Conservation (phyloP, 1,140 invertebrate genomes). For the Diprion similis region DNA sequence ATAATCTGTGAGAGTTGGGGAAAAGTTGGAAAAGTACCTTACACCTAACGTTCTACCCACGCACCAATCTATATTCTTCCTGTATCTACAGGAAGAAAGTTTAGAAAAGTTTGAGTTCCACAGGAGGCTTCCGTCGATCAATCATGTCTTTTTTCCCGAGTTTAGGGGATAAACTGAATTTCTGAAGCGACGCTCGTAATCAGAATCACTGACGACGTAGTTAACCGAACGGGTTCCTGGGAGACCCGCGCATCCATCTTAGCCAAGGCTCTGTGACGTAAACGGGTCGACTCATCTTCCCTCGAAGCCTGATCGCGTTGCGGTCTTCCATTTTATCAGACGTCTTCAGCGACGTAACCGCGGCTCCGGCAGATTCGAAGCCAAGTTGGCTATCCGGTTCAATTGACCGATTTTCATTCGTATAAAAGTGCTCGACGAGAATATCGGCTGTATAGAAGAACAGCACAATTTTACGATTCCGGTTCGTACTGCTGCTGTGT, state of each 20-base stretch:
- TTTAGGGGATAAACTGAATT: slow-evolving; percentile 4
- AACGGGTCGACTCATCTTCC: background rate
- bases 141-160: background rate
- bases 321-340: background rate
- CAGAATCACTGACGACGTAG: slow-evolving; percentile 7
- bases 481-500: background rate
- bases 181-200: slow-evolving; percentile 5
- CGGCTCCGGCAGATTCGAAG: background rate
- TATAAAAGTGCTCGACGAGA: background rate
- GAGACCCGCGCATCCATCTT: background rate
- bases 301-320: background rate
- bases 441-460: background rate
- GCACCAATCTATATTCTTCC: too few relatives aligned
- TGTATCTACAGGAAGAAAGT: too few relatives aligned
- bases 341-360: background rate
- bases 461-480: background rate
- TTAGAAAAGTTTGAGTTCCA: too few relatives aligned
- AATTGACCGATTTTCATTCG: background rate
- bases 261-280: background rate
- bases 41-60: background rate
- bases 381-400: background rate
- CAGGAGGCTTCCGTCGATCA: background rate
- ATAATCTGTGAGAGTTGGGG: background rate
- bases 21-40: background rate
- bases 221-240: background rate